phyloP scores from a whole-genome alignment of 2,797 vertebrate species.

The Nannoperca australis region DNA sequence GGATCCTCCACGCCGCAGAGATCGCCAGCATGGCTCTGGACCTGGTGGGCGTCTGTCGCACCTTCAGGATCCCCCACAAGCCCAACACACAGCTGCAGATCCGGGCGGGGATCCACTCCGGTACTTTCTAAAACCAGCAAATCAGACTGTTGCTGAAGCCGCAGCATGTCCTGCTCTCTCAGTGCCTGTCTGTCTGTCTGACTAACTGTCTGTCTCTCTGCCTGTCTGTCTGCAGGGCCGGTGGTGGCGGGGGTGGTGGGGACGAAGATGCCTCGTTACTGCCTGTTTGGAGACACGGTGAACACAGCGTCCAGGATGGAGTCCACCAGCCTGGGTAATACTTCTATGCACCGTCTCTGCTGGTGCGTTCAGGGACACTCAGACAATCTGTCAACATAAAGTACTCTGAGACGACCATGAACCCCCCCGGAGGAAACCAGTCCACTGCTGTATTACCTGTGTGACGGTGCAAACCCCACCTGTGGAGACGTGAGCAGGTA shows the following conservation, averaged over 20 bases:
- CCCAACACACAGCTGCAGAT: slow-evolving; percentile 88
- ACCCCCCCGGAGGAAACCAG: no score
- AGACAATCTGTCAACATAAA: no score
- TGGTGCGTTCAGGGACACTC: no score
- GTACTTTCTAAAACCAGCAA: slow-evolving; percentile 56
- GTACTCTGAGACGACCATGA: no score
- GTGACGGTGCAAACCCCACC: no score
- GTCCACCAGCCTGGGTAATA: slow-evolving; percentile 90
- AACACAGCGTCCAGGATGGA: slow-evolving; percentile 95
- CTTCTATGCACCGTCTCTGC: no score
- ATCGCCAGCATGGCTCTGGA: slow-evolving; percentile 91
- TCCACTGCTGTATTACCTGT: no score
- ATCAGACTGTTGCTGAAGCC: no score
- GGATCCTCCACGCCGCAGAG: slow-evolving; percentile 86
- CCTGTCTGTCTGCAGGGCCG: slow-evolving; percentile 77
- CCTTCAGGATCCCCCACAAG: slow-evolving; percentile 90
- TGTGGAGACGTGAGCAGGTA: no score
- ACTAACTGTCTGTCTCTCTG: no score
- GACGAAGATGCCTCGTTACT: slow-evolving; percentile 96
- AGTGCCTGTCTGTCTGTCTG: neutral
- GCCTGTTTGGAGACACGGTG: slow-evolving; percentile 94
- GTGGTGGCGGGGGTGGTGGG: slow-evolving; percentile 93
- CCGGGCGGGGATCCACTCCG: slow-evolving; percentile 89
- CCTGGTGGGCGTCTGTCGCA: slow-evolving; percentile 86
- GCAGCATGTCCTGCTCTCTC: no score